Percentiles rank a stretch among this genome's conserved stretches.
Evolutionary conservation across 2,888 invertebrate species (phyloP).

Genomic region (Chironomus riparius): DNA sequence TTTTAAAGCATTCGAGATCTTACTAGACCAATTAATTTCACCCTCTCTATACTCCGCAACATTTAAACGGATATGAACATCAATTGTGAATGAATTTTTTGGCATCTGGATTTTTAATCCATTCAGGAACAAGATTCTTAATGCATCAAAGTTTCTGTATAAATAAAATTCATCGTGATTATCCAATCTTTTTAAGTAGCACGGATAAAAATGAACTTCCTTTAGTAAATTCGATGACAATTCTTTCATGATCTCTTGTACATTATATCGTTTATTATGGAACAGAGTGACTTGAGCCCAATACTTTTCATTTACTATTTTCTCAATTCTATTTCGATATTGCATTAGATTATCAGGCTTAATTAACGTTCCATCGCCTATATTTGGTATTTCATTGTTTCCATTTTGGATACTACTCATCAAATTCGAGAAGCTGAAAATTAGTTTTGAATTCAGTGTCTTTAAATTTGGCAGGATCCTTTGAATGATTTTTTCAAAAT

Average conservation of each 20-base stretch:
- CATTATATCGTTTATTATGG: neutral
- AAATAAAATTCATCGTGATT: constrained; percentile 4
- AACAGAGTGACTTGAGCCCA: neutral
- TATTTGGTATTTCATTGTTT: neutral
- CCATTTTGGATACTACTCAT: neutral
- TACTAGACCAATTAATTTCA: neutral
- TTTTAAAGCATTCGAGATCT: neutral
- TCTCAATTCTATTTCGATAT: neutral
- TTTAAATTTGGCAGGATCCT: neutral
- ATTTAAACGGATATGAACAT: neutral
- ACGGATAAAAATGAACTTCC: neutral
- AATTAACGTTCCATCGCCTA: neutral
- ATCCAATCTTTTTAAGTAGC: neutral
- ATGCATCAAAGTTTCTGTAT: neutral
- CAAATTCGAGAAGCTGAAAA: neutral
- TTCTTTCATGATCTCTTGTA: neutral
- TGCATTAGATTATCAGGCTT: neutral
- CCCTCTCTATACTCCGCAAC: neutral
- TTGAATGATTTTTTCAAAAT: neutral
- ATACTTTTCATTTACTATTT: neutral
- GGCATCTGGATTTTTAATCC: neutral
- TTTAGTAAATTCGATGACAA: neutral
- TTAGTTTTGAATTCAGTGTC: neutral
- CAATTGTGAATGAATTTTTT: neutral
- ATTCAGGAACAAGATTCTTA: neutral